Percentiles rank a stretch among this genome's conserved stretches.
Conservation (phyloP, 2,888 invertebrate genomes). For the Metalampra italica region DNA sequence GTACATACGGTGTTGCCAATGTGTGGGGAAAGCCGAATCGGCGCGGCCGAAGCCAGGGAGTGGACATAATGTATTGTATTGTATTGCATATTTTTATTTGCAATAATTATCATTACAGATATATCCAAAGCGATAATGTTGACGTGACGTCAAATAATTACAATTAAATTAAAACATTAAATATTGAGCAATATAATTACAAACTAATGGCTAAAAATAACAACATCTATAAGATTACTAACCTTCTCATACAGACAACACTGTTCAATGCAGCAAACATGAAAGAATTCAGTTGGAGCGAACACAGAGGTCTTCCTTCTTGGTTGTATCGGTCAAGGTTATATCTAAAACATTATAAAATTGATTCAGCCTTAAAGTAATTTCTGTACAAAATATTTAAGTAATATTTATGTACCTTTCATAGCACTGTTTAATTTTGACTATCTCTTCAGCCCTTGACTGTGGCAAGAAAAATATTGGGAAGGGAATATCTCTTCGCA, state of each 20-base stretch:
- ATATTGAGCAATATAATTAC: too few relatives aligned
- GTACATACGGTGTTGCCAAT: too few relatives aligned
- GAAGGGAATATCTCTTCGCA: conserved; percentile 90
- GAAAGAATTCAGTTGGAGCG: conserved; percentile 90
- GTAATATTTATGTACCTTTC: conserved; percentile 46
- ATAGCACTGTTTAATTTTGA: conserved; percentile 80
- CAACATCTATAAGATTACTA: conserved; percentile 25
- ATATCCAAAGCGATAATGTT: too few relatives aligned
- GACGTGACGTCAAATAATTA: too few relatives aligned
- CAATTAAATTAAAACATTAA: too few relatives aligned
- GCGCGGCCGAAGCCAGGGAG: too few relatives aligned
- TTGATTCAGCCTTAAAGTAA: neutral
- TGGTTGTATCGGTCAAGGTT: conserved; percentile 84
- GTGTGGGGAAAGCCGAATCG: too few relatives aligned
- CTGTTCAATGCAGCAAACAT: conserved; percentile 95
- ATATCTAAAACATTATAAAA: conserved; percentile 63
- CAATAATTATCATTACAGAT: too few relatives aligned
- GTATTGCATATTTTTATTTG: too few relatives aligned
- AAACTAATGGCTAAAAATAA: too few relatives aligned
- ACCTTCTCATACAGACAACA: conserved; percentile 89
- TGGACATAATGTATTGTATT: too few relatives aligned
- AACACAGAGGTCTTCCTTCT: conserved; percentile 86
- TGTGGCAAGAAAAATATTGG: conserved; percentile 88
- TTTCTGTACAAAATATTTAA: too few relatives aligned
- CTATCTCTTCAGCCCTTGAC: conserved; percentile 71